These are phyloP conservation scores for Andrena minutula DNA, from an alignment of 2,888 invertebrate genomes.

Conservation along the genomic window DNA sequence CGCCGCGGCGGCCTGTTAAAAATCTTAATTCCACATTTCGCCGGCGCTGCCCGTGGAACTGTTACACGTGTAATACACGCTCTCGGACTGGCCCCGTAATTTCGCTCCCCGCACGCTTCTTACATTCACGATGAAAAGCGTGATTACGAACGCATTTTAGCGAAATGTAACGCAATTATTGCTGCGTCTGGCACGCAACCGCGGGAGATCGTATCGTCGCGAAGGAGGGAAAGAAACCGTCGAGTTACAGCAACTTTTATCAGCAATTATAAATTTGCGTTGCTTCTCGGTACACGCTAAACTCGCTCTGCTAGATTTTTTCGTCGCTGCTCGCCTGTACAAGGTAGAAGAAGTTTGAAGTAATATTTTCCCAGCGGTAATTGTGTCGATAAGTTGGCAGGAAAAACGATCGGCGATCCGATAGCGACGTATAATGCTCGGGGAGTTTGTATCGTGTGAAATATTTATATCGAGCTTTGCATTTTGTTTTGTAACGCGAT, in stretches of 20 bases:
- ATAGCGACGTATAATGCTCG: slow-evolving; percentile 15
- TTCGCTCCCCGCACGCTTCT: slow-evolving; percentile 26
- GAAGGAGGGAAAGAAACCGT: slow-evolving; percentile 22
- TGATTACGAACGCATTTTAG: slow-evolving; percentile 58
- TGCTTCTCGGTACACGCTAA: slow-evolving; percentile 16
- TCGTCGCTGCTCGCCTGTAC: too few species aligned
- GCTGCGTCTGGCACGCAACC: slow-evolving; percentile 51
- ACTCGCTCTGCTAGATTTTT: neutral
- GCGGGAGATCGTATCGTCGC: slow-evolving; percentile 19
- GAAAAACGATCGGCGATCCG: slow-evolving; percentile 24
- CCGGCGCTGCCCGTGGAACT: neutral
- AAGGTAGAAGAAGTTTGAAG: neutral
- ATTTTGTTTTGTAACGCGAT: slow-evolving; percentile 3
- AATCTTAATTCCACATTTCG: slow-evolving; percentile 25
- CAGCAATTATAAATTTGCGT: slow-evolving; percentile 49
- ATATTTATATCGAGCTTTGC: neutral
- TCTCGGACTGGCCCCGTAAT: slow-evolving; percentile 11
- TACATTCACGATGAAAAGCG: slow-evolving; percentile 43
- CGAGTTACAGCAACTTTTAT: slow-evolving; percentile 26
- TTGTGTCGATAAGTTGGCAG: slow-evolving; percentile 19
- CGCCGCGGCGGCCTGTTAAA: slow-evolving; percentile 1
- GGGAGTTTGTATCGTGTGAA: neutral
- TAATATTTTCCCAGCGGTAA: slow-evolving; percentile 16
- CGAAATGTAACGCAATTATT: slow-evolving; percentile 57
- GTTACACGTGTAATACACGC: slow-evolving; percentile 30